Percentiles rank a stretch among this genome's conserved stretches.
Evolutionary conservation across 2,797 vertebrate species (phyloP).

Genomic region (Ibycter americanus): DNA sequence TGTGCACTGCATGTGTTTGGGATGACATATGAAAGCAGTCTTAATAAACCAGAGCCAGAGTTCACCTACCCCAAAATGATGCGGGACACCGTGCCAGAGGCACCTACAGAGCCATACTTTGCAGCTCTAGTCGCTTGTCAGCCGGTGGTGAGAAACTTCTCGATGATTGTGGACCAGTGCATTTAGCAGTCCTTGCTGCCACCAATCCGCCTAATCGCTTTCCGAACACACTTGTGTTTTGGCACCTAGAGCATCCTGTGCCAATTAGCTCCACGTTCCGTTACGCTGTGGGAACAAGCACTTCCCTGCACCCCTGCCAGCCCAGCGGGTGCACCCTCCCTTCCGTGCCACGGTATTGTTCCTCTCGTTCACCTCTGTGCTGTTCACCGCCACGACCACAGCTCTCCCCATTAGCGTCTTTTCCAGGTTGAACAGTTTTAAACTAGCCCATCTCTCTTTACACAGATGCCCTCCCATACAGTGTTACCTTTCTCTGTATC

Average conservation of each 20-base stretch:
- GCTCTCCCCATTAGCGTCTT: not conserved
- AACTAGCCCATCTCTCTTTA: not conserved
- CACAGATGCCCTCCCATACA: not conserved
- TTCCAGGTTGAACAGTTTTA: not conserved
- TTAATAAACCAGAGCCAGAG: not conserved
- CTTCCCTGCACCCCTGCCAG: not conserved
- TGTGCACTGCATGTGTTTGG: not conserved
- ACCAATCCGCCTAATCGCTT: not conserved
- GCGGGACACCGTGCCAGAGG: not conserved
- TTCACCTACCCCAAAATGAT: not conserved
- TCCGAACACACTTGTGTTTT: not conserved
- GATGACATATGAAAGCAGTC: not conserved
- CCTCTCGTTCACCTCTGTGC: not conserved
- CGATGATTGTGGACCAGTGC: not conserved
- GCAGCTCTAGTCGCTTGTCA: not conserved
- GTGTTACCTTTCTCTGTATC: not conserved
- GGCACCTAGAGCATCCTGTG: not conserved
- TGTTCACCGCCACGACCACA: not conserved
- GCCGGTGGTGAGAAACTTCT: not conserved
- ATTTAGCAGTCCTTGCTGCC: not conserved
- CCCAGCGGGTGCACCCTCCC: not conserved
- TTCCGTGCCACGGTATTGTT: rapidly evolving
- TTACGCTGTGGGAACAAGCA: not conserved
- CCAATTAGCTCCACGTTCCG: not conserved
- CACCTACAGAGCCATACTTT: not conserved